Percentiles rank a stretch among this genome's conserved stretches.
Conservation (phyloP, 1,140 invertebrate genomes). For the Oryctes rhinoceros region DNA sequence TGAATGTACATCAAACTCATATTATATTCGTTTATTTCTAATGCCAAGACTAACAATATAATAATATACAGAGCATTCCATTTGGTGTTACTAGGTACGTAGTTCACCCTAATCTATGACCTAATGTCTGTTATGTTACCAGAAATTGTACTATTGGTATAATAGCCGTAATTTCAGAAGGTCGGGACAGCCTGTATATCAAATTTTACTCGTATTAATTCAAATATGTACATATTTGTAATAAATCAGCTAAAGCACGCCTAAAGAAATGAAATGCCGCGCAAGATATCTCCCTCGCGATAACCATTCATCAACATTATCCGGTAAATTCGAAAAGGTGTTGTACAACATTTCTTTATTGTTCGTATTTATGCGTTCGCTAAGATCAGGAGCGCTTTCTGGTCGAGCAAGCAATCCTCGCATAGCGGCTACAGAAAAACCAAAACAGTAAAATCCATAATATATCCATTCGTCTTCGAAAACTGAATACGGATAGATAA, state of each 20-base stretch:
- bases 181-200: too few species aligned
- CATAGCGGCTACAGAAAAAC: background rate
- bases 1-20: too few species aligned
- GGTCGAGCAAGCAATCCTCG: background rate
- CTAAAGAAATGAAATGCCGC: background rate
- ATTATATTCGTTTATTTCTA: too few species aligned
- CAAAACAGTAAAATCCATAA: conserved; percentile 5
- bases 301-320: background rate
- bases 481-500: conserved; percentile 30
- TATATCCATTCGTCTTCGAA: conserved; percentile 38
- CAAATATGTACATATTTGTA: too few species aligned
- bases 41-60: too few species aligned
- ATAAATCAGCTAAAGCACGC: background rate
- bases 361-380: background rate
- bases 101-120: too few species aligned
- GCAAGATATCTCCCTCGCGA: background rate
- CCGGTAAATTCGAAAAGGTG: background rate
- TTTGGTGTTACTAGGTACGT: too few species aligned
- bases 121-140: too few species aligned
- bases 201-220: too few species aligned
- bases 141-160: too few species aligned
- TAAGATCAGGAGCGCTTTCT: background rate
- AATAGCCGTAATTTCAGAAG: too few species aligned
- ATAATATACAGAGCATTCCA: too few species aligned
- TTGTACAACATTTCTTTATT: background rate